Base-by-base conservation (phyloP, 2,113 vertebrate species). In the Erinaceus europaeus region DNA sequence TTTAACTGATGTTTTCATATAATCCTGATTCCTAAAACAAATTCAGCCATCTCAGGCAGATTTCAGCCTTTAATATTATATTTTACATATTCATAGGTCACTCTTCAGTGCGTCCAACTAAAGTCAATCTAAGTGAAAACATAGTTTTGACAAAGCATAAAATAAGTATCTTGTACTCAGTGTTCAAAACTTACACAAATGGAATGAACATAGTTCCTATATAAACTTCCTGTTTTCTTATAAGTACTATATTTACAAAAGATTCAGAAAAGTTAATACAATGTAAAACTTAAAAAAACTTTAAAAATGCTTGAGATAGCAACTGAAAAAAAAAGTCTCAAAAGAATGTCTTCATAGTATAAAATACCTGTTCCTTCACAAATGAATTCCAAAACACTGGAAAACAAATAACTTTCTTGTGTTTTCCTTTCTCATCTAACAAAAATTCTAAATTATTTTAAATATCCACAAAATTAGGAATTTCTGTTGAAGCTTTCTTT, bases 311-410 rank as follows among this genome's bases (percentile, higher is more conserved):
- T 74, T 42, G 62, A 92, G 88, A 95, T 94, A 95, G 88, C 88
- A 96, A 95, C 88, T 96, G 93, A 21, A 91, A 93, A 96, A 93
- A 97, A 94, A 80, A 90, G 94, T 89, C 90, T 95, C 90, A 91
- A 94, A 65, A 96, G 84, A 89, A 96, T 81, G 72, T 94, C 96
- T 96, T 97, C 94, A 94, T 95, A 96, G 92, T 82, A 64, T 93
- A 96, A 96, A 94, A 95, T 75, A 93, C 95, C 94, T 93, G 86
- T 96, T 97, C 95, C 96, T 97, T 98, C 97, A 96, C 78, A 95
- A 97, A 21, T 96, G 88, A 94, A 92, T 34, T 91, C 44, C 36
- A 88, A 10, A 89, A 92, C 62, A 93, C 88, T 71, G 59, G 88
- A 29, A 72, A 88, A 77, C 50, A 93, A n/a, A n/a, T n/a, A n/a